Conservation (phyloP, 1,140 invertebrate genomes). For the Spodoptera frugiperda region DNA sequence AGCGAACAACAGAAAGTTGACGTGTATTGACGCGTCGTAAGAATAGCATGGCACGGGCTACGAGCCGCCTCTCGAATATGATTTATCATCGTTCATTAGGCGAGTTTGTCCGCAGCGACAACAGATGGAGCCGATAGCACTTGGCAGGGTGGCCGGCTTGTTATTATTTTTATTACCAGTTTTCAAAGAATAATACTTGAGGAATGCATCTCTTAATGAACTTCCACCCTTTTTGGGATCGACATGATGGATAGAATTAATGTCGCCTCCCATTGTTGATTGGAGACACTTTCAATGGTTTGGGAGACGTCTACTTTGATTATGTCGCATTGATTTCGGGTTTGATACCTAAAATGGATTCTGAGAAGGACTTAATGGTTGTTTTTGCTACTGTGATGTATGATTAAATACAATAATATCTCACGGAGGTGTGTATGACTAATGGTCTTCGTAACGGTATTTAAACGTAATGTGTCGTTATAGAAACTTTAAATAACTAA, state of each 20-base stretch:
- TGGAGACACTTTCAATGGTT: conserved; percentile 78
- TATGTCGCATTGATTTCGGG: conserved; percentile 69
- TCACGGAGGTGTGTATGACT: conserved; percentile 2
- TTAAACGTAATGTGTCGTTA: not conserved
- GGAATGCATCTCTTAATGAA: conserved; percentile 85
- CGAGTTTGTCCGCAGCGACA: conserved; percentile 85
- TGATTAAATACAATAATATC: conserved; percentile 15
- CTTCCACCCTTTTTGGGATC: conserved; percentile 82
- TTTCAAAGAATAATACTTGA: conserved; percentile 85
- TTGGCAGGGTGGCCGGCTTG: conserved; percentile 85
- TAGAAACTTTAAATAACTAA: not conserved
- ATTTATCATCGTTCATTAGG: conserved; percentile 86
- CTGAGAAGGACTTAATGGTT: conserved; percentile 61
- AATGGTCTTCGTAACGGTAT: conserved; percentile 14
- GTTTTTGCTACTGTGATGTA: conserved; percentile 47
- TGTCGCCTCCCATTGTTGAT: conserved; percentile 83
- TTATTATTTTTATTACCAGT: conserved; percentile 86
- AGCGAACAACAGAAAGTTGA: conserved; percentile 33
- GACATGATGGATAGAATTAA: conserved; percentile 85
- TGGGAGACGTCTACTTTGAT: conserved; percentile 63
- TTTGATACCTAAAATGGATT: conserved; percentile 61
- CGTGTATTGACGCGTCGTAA: conserved; percentile 57
- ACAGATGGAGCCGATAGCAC: conserved; percentile 86
- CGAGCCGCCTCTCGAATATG: conserved; percentile 84
- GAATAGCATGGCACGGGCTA: conserved; percentile 71